Conservation (phyloP, 2,888 invertebrate species). For the Salpingus planirostris region DNA sequence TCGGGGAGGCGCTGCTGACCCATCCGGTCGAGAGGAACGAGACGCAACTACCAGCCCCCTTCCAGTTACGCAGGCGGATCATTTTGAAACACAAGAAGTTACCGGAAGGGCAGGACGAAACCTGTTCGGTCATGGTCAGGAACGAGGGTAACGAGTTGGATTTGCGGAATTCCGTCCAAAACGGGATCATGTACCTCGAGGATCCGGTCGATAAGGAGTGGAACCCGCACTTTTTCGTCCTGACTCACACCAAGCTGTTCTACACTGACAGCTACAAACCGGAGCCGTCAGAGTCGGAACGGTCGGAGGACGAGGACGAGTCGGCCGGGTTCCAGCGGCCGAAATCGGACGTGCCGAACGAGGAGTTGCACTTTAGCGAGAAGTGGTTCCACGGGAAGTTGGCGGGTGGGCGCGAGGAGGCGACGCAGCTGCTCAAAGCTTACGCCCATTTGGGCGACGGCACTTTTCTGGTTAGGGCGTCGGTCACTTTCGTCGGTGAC, state of each 20-base stretch:
- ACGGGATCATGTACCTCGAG: constrained; percentile 81
- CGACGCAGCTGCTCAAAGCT: constrained; percentile 64
- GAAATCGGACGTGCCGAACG: constrained; percentile 62
- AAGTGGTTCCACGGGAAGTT: constrained; percentile 91
- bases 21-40: constrained; percentile 75
- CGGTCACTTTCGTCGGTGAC: constrained; percentile 93
- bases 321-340: constrained; percentile 42
- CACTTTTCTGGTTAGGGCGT: constrained; percentile 86
- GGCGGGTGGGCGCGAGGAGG: constrained; percentile 69
- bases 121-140: constrained; percentile 46
- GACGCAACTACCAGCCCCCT: constrained; percentile 71
- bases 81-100: constrained; percentile 88
- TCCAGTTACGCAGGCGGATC: constrained; percentile 66
- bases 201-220: constrained; percentile 85
- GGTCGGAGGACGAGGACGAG: constrained; percentile 38
- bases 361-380: constrained; percentile 85
- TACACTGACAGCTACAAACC: constrained; percentile 61
- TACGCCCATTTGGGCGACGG: constrained; percentile 83
- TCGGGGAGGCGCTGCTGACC: constrained; percentile 75
- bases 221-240: constrained; percentile 89
- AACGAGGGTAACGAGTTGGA: constrained; percentile 64
- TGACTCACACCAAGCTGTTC: constrained; percentile 80
- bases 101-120: constrained; percentile 79
- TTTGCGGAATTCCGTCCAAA: constrained; percentile 74
- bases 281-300: constrained; percentile 27